phyloP scores from a whole-genome alignment of 2,113 vertebrate species.

The Pollachius pollachius region DNA sequence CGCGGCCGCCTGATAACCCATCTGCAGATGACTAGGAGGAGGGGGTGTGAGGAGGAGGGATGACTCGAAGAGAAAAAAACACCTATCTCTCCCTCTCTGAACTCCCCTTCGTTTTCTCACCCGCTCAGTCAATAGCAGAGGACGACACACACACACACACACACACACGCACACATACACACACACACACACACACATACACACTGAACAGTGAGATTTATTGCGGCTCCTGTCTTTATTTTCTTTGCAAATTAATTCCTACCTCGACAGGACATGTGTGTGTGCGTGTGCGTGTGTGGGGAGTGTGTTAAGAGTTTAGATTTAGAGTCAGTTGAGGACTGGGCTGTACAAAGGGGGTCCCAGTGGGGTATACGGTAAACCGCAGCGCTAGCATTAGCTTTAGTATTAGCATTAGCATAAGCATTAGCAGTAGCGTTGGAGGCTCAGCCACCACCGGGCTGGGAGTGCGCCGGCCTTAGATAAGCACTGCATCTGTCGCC shows the following conservation, averaged over 20 bases:
- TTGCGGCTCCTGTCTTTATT: no score
- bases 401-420: not conserved
- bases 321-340: no score
- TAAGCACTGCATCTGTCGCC: slow-evolving; percentile 16
- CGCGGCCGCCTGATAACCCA: slow-evolving; percentile 10
- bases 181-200: slow-evolving; percentile 22
- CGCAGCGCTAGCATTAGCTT: no score
- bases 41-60: slow-evolving; percentile 31
- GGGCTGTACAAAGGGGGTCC: no score
- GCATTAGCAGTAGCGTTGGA: slow-evolving; percentile 15
- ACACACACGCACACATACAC: no score
- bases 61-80: slow-evolving; percentile 7
- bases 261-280: no score
- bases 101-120: slow-evolving; percentile 26
- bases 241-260: no score
- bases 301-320: no score
- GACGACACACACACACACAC: slow-evolving; percentile 16
- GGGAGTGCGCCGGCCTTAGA: slow-evolving; percentile 18
- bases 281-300: no score
- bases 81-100: slow-evolving; percentile 20
- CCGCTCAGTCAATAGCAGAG: slow-evolving; percentile 14
- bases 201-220: no score
- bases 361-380: no score
- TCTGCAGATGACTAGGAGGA: slow-evolving; percentile 28
- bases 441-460: slow-evolving; percentile 19